phyloP scores from a whole-genome alignment of 2,113 vertebrate genomes.

The Toxostoma redivivum region DNA sequence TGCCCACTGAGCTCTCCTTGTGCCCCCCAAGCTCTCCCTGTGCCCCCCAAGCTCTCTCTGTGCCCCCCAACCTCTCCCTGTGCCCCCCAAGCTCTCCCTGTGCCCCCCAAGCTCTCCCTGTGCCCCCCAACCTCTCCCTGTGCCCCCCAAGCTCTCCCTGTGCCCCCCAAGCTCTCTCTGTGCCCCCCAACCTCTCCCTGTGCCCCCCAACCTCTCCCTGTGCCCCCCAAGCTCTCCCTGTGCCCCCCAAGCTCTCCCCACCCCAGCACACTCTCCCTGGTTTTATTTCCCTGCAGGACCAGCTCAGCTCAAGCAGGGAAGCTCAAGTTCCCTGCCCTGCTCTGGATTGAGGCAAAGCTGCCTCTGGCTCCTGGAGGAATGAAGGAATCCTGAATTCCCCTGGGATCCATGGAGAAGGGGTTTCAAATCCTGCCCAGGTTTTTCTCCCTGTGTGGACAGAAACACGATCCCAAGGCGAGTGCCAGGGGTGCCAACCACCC shows the following conservation, averaged over 20 bases:
- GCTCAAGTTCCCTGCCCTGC: neutral
- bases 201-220: accelerated
- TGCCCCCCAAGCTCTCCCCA: accelerated
- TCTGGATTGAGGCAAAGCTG: neutral
- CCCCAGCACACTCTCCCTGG: neutral
- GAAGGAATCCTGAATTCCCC: neutral
- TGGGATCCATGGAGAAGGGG: neutral
- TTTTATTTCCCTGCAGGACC: neutral
- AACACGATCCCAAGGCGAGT: neutral
- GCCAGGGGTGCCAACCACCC: neutral
- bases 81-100: accelerated
- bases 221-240: neutral
- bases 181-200: neutral
- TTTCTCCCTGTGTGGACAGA: neutral
- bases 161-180: neutral
- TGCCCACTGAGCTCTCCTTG: neutral
- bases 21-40: accelerated
- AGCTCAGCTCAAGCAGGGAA: neutral
- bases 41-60: accelerated
- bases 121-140: accelerated
- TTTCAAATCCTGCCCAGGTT: neutral
- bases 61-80: accelerated
- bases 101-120: accelerated
- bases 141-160: too few relatives aligned
- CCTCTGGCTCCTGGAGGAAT: neutral